Conservation (phyloP, 2,113 vertebrate genomes). For the Centropristis striata region DNA sequence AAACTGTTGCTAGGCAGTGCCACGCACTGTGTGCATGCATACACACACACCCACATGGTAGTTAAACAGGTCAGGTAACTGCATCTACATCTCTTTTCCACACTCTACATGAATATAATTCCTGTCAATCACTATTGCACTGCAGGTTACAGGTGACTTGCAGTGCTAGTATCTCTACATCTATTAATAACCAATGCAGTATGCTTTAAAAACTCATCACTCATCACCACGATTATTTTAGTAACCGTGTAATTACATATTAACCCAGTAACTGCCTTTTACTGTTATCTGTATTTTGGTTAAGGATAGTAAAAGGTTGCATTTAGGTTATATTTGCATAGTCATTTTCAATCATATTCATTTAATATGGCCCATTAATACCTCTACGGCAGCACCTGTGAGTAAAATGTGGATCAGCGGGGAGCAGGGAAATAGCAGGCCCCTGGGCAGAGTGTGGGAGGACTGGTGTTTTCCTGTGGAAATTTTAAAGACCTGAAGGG, state of each 20-base stretch:
- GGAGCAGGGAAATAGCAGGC: slow-evolving; percentile 22
- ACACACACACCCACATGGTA: not conserved
- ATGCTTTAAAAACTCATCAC: not conserved
- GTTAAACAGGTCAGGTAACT: not conserved
- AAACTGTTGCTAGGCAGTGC: not conserved
- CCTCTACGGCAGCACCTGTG: slow-evolving; percentile 21
- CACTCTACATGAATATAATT: not conserved
- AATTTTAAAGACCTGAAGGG: slow-evolving; percentile 39
- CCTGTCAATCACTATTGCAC: not conserved
- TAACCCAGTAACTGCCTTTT: not conserved
- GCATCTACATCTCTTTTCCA: not conserved
- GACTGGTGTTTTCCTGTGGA: slow-evolving; percentile 25
- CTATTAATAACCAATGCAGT: not conserved
- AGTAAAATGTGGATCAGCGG: slow-evolving; percentile 26
- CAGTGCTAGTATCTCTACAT: not conserved
- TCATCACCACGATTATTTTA: not conserved
- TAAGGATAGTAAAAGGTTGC: not conserved
- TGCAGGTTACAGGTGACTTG: not conserved
- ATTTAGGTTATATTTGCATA: slow-evolving; percentile 13
- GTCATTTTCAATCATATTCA: slow-evolving; percentile 1
- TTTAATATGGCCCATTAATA: not conserved
- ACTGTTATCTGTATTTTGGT: not conserved
- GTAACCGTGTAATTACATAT: not conserved
- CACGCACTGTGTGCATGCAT: not conserved
- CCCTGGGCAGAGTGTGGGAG: slow-evolving; percentile 2